Conservation (phyloP, 2,888 invertebrate species). For the Cephus sareptanus region DNA sequence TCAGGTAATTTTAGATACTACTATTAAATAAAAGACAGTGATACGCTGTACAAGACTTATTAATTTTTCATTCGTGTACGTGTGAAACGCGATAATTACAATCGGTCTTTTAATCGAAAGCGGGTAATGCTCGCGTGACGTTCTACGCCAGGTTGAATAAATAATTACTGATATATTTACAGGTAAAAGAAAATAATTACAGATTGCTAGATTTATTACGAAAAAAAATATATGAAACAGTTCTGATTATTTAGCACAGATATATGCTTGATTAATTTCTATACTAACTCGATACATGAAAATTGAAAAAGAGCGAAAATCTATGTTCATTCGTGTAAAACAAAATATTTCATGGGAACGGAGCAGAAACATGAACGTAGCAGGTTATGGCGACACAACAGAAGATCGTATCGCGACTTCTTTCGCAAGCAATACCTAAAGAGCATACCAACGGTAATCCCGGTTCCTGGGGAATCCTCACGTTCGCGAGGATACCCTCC, state of each 20-base stretch:
- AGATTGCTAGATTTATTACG: neutral
- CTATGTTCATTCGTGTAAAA: neutral
- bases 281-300: neutral
- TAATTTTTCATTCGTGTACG: neutral
- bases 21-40: neutral
- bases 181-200: neutral
- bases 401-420: constrained; percentile 37
- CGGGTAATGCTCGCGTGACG: neutral
- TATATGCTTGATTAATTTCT: neutral
- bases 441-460: constrained; percentile 47
- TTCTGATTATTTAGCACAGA: neutral
- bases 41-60: neutral
- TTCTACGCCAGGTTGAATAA: neutral
- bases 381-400: neutral
- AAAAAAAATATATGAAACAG: neutral
- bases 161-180: neutral
- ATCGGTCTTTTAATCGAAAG: neutral
- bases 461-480: constrained; percentile 44
- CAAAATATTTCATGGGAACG: neutral
- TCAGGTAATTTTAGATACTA: neutral
- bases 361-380: neutral
- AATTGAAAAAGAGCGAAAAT: neutral
- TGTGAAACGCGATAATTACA: neutral
- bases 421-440: constrained; percentile 29
- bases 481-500: constrained; percentile 31